phyloP scores from a whole-genome alignment of 2,888 invertebrate species.

The Epinotia brunnichana region DNA sequence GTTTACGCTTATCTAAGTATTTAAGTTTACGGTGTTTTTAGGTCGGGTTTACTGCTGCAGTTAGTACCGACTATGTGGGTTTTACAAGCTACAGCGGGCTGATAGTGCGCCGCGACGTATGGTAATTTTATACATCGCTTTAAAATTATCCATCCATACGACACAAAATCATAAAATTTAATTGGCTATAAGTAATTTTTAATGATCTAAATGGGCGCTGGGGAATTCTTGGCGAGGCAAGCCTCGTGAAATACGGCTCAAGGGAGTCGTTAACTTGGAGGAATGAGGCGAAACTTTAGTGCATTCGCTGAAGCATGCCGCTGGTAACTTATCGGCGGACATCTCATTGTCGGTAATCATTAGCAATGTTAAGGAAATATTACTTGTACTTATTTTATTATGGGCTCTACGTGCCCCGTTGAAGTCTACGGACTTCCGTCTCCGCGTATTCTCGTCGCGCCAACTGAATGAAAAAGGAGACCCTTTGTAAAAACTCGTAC shows the following conservation, averaged over 20 bases:
- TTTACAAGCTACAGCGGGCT: background rate
- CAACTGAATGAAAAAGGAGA: background rate
- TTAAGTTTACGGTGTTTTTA: background rate
- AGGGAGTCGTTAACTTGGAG: conserved; percentile 6
- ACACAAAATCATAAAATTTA: conserved; percentile 36
- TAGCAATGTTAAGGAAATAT: background rate
- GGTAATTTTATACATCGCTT: background rate
- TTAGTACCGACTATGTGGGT: background rate
- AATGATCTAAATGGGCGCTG: conserved; percentile 26
- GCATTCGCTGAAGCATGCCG: conserved; percentile 7
- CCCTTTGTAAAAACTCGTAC: too few species aligned
- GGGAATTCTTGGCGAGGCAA: background rate
- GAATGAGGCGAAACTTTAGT: background rate
- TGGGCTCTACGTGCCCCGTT: background rate
- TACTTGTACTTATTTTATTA: background rate
- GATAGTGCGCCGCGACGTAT: conserved; percentile 13
- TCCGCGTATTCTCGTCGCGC: background rate
- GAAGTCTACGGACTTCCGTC: background rate
- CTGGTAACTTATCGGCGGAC: background rate
- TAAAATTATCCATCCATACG: conserved; percentile 8
- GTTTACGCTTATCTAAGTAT: background rate
- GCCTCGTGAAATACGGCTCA: conserved; percentile 8
- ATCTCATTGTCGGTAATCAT: background rate
- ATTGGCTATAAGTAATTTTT: conserved; percentile 34
- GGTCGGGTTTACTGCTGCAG: background rate